Percentiles rank a stretch among this genome's conserved stretches.
These are phyloP conservation scores for Sitta carolinensis DNA, from an alignment of 2,797 vertebrate species.

Conservation along the genomic window DNA sequence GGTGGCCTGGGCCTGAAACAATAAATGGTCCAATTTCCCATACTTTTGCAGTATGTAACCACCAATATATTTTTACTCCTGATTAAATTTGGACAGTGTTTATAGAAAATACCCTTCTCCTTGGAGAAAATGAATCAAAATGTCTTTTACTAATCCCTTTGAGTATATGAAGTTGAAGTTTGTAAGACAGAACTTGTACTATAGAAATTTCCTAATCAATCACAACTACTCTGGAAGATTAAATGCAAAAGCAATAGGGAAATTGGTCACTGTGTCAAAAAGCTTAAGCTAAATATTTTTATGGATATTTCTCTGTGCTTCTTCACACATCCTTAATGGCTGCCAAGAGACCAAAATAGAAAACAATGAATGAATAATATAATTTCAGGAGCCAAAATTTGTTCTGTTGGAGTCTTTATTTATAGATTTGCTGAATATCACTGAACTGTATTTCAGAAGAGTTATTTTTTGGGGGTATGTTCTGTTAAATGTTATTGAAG, in stretches of 20 bases:
- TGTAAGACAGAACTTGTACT: not conserved
- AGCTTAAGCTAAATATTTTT: not conserved
- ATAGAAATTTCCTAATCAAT: not conserved
- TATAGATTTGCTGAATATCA: not conserved
- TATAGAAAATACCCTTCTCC: not conserved
- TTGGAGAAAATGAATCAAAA: not conserved
- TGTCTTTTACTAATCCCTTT: not conserved
- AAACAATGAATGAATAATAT: not conserved
- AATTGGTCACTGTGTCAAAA: not conserved
- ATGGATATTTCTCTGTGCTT: not conserved
- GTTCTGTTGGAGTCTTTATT: not conserved
- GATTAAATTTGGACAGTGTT: not conserved
- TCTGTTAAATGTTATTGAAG: not conserved
- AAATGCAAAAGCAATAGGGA: not conserved
- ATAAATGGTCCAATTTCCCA: constrained; percentile 1
- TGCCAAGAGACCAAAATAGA: not conserved
- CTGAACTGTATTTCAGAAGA: not conserved
- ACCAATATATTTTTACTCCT: not conserved
- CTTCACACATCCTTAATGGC: not conserved
- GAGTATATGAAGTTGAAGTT: not conserved
- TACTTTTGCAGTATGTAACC: not conserved
- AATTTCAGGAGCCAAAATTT: not conserved
- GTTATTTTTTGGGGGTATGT: not conserved
- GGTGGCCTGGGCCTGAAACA: constrained; percentile 45
- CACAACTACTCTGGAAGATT: not conserved